These are phyloP conservation scores for Malurus alboscapulatus DNA, from an alignment of 2,113 vertebrate species.

Conservation along the genomic window DNA sequence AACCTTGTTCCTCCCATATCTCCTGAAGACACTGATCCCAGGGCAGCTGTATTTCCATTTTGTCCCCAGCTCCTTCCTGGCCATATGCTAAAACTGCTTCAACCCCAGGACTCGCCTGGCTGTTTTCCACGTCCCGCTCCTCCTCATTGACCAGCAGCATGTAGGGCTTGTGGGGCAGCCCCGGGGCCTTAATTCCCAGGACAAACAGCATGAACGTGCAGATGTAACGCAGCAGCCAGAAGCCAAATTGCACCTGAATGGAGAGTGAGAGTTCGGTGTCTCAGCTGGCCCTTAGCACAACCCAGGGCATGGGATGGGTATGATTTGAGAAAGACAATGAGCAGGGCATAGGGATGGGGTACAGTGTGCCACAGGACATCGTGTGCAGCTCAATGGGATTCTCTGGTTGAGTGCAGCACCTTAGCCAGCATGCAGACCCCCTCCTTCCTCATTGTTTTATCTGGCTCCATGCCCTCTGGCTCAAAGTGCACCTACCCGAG, in stretches of 20 bases:
- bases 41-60: not conserved
- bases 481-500: not conserved
- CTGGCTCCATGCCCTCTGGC: not conserved
- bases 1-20: not conserved
- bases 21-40: not conserved
- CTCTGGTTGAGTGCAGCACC: not conserved
- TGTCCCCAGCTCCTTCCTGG: not conserved
- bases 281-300: not conserved
- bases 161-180: constrained; percentile 85
- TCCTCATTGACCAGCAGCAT: constrained; percentile 88
- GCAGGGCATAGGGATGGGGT: not conserved
- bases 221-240: constrained; percentile 86
- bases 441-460: rapidly evolving
- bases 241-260: constrained; percentile 79
- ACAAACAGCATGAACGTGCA: constrained; percentile 83
- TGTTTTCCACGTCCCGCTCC: constrained; percentile 84
- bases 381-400: rapidly evolving
- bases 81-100: not conserved
- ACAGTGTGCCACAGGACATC: not conserved
- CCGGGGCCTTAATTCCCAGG: constrained; percentile 89
- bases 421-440: not conserved
- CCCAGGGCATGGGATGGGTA: not conserved
- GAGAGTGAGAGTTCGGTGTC: not conserved
- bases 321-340: not conserved
- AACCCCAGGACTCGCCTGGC: constrained; percentile 69